Conservation (phyloP, 37 sponge, comb jelly and placozoan genomes). For the Theonella swinhoei region DNA sequence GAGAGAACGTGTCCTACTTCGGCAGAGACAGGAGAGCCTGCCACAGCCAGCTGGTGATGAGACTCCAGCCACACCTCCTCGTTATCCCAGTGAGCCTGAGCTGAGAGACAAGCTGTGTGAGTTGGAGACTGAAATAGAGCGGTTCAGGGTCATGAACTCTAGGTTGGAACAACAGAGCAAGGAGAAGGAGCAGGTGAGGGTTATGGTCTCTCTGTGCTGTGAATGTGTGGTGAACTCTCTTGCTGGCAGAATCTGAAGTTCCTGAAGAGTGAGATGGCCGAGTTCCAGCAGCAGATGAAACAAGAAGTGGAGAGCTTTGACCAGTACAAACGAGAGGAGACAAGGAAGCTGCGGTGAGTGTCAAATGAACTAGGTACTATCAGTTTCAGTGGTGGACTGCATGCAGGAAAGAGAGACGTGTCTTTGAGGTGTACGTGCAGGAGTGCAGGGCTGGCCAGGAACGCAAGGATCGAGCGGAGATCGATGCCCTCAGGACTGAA, state of each 20-base stretch:
- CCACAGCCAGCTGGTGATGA: background rate
- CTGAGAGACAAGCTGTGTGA: slow-evolving; percentile 63
- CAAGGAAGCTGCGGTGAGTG: slow-evolving; percentile 76
- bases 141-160: slow-evolving; percentile 61
- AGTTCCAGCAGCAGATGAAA: slow-evolving; percentile 72
- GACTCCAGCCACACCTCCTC: background rate
- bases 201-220: background rate
- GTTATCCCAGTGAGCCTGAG: slow-evolving; percentile 31
- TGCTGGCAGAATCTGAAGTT: slow-evolving; percentile 42
- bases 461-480: slow-evolving; percentile 77
- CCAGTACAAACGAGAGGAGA: slow-evolving; percentile 75
- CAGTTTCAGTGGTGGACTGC: background rate
- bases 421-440: slow-evolving; percentile 76
- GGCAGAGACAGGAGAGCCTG: background rate
- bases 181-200: slow-evolving; percentile 78
- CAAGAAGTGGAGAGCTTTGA: slow-evolving; percentile 69
- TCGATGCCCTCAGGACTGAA: slow-evolving; percentile 53
- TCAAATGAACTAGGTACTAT: background rate
- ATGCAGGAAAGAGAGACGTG: slow-evolving; percentile 70
- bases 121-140: slow-evolving; percentile 77
- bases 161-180: slow-evolving; percentile 56
- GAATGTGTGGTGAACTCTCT: no score
- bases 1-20: no score
- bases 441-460: slow-evolving; percentile 40
- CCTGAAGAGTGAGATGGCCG: slow-evolving; percentile 60